Evolutionary conservation across 2,888 invertebrate genomes (phyloP).

Genomic region (Drosophila pseudotakahashii): DNA sequence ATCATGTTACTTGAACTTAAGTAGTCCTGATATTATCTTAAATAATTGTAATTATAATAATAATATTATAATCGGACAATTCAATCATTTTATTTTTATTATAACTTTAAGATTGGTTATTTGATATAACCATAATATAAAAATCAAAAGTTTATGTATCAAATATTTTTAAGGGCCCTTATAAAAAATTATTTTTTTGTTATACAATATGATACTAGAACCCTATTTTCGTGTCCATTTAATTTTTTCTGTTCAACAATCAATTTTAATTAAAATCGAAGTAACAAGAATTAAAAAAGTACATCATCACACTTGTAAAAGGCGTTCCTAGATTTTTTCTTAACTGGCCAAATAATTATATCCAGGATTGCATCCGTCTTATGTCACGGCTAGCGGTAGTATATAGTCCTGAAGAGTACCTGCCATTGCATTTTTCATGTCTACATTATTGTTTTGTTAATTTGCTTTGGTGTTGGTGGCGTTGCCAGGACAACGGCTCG

Average conservation of each 20-base stretch:
- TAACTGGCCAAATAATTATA: not conserved
- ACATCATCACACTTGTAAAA: not conserved
- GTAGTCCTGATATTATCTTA: too few species aligned
- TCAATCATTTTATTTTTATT: too few species aligned
- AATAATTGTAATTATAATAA: too few species aligned
- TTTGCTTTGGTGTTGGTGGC: conserved; percentile 57
- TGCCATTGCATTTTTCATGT: conserved; percentile 41
- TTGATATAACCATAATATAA: too few species aligned
- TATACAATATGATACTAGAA: too few species aligned
- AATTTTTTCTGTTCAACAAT: too few species aligned
- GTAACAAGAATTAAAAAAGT: not conserved
- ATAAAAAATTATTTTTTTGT: too few species aligned
- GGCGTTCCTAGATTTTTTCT: not conserved
- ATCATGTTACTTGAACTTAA: not conserved
- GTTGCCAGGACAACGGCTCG: conserved; percentile 70
- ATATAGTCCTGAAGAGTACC: conserved; percentile 14
- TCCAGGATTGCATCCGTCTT: not conserved
- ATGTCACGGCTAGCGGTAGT: conserved; percentile 6
- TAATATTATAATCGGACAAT: too few species aligned
- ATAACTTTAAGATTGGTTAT: too few species aligned
- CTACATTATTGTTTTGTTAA: conserved; percentile 67
- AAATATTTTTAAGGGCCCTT: too few species aligned
- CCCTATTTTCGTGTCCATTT: too few species aligned
- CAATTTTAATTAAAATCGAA: not conserved
- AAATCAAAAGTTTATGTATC: too few species aligned